These are phyloP conservation scores for Brachypalpus laphriformis DNA, from an alignment of 2,888 invertebrate genomes.

Conservation along the genomic window DNA sequence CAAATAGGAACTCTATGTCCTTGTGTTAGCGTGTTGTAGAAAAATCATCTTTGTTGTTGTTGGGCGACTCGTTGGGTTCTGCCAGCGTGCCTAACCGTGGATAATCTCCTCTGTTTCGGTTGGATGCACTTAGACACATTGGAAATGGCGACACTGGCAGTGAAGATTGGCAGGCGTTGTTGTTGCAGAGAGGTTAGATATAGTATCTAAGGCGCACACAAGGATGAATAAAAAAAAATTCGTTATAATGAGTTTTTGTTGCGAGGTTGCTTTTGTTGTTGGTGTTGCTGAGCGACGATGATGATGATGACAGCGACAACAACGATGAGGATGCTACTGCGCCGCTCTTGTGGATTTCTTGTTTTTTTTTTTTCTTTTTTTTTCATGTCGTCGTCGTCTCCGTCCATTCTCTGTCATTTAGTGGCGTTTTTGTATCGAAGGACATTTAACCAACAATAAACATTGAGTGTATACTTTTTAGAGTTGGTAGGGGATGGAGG, in stretches of 20 bases:
- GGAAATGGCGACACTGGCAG: constrained; percentile 56
- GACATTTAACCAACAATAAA: constrained; percentile 72
- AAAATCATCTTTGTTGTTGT: constrained; percentile 18
- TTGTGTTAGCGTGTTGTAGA: constrained; percentile 5
- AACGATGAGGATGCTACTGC: constrained; percentile 61
- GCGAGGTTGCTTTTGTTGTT: constrained; percentile 36
- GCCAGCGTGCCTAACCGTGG: constrained; percentile 71
- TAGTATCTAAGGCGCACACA: constrained; percentile 51
- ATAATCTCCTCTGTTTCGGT: constrained; percentile 73
- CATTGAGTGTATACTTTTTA: constrained; percentile 67
- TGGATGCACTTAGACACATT: constrained; percentile 73
- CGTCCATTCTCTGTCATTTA: constrained; percentile 58
- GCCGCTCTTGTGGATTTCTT: constrained; percentile 29
- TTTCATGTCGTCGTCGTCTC: constrained; percentile 40
- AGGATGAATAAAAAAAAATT: constrained; percentile 49
- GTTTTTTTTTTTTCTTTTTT: constrained; percentile 5
- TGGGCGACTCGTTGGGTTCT: constrained; percentile 24
- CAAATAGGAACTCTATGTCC: constrained; percentile 64
- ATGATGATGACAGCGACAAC: constrained; percentile 59
- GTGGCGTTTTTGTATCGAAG: constrained; percentile 61
- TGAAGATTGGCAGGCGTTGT: constrained; percentile 64
- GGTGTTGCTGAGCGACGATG: constrained; percentile 42
- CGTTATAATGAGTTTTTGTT: constrained; percentile 71
- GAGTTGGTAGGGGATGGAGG: constrained; percentile 13
- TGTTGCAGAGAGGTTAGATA: constrained; percentile 50